Evolutionary conservation across 2,797 vertebrate species (phyloP), one percentile per base, ranked within the genome.

Genomic region (Sphaeramia orbicularis): DNA sequence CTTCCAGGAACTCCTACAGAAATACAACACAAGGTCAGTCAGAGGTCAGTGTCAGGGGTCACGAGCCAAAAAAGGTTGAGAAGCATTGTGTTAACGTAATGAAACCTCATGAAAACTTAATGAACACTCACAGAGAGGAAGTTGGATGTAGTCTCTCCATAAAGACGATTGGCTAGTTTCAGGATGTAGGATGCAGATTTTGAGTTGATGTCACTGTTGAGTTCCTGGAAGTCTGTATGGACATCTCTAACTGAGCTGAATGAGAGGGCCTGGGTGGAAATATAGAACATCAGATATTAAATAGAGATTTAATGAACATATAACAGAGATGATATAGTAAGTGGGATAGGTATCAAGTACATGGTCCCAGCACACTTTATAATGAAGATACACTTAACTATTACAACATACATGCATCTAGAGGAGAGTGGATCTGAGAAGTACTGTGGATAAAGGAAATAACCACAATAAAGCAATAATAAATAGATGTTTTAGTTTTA

Each of bases 141-240:
- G 54, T 72, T 78, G 54, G 90, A 94, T 0, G 92, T 95, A 21
- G 94, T 93, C 75, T 98, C 96, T 85, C 96, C 98, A 12, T 95
- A 99, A 2, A 99, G 90, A 11, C 94, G 95, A 55, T 92, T 99
- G 71, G 97, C 97, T 11, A 96, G 78, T 75, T 93, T 95, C 61
- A 99, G 87, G 56, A 93, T 87, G 66, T 96, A 96, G 0, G 94
- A 90, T 0, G 90, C 85, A 32, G 90, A 91, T 0, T 78, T 90
- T 6, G 93, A 94, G 90, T 95, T 96, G 80, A 99, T 92, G 6
- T 93, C 86, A 4, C 30, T 8, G 12, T 89, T 95, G 55, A 99
- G 92, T 0, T 65, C 47, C 73, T 93, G 91, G 69, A 98, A 96
- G 24, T 88, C 85, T 36, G 91, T 85, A 44, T 99, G 97, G 72